Evolutionary conservation across 2,888 invertebrate species (phyloP).

Genomic region (Cryptocephalus moraei): DNA sequence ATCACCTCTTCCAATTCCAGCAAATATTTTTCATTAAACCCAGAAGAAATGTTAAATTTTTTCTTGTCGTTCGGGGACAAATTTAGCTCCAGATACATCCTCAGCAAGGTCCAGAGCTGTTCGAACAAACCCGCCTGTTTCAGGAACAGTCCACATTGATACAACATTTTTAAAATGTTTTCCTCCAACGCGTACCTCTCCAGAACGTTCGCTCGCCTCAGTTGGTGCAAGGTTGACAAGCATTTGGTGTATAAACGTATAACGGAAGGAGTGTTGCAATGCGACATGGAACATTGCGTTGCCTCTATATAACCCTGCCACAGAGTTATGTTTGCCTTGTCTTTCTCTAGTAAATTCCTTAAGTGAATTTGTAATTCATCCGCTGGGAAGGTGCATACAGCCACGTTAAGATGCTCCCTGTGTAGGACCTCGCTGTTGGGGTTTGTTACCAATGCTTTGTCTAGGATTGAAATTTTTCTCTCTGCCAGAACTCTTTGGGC

Average conservation of each 20-base stretch:
- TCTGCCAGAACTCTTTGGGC: conserved; percentile 39
- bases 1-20: conserved; percentile 54
- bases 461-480: conserved; percentile 51
- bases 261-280: conserved; percentile 49
- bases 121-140: conserved; percentile 67
- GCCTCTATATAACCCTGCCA: conserved; percentile 46
- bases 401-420: conserved; percentile 39
- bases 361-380: conserved; percentile 46
- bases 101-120: conserved; percentile 60
- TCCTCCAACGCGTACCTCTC: conserved; percentile 33
- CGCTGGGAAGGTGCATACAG: conserved; percentile 45
- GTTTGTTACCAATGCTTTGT: conserved; percentile 50
- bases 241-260: conserved; percentile 46
- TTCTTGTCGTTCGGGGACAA: conserved; percentile 36
- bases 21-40: conserved; percentile 40
- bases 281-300: conserved; percentile 49
- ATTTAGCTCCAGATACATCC: conserved; percentile 58
- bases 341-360: conserved; percentile 40
- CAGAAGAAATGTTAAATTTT: neutral
- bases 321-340: conserved; percentile 36
- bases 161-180: conserved; percentile 38
- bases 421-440: conserved; percentile 43
- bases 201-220: conserved; percentile 28
- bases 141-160: conserved; percentile 49
- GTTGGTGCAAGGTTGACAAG: conserved; percentile 38